phyloP scores from a whole-genome alignment of 2,797 vertebrate genomes.

The Varecia variegata region DNA sequence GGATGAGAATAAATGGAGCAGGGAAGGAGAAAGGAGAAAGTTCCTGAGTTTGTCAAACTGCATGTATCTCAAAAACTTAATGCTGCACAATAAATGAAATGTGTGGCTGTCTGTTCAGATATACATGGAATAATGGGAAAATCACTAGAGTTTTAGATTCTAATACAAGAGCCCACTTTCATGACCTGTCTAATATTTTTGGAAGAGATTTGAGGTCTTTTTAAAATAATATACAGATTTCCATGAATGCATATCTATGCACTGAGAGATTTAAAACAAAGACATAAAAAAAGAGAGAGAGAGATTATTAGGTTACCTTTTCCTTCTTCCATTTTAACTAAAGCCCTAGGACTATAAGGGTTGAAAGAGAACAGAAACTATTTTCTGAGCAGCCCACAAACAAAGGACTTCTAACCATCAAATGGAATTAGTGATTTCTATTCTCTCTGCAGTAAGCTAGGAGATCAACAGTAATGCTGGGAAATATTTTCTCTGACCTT shows the following conservation, averaged over 20 bases:
- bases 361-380: background rate
- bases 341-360: background rate
- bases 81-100: background rate
- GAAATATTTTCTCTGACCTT: constrained; percentile 42
- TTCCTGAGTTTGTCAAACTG: background rate
- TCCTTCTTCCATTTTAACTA: background rate
- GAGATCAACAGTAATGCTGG: background rate
- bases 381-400: background rate
- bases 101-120: background rate
- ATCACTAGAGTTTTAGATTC: background rate
- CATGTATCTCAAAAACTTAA: background rate
- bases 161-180: background rate
- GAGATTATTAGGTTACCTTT: background rate
- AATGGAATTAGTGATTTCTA: constrained; percentile 11
- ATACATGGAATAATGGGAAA: background rate
- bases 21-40: background rate
- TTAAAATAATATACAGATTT: background rate
- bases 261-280: background rate
- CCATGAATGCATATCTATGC: background rate
- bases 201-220: background rate
- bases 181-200: background rate
- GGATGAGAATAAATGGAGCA: background rate
- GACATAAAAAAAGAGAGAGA: background rate
- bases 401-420: constrained; percentile 17
- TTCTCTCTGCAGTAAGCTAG: background rate